These are phyloP conservation scores for Seira sanloemensis DNA, from an alignment of 2,888 invertebrate species.

Conservation along the genomic window DNA sequence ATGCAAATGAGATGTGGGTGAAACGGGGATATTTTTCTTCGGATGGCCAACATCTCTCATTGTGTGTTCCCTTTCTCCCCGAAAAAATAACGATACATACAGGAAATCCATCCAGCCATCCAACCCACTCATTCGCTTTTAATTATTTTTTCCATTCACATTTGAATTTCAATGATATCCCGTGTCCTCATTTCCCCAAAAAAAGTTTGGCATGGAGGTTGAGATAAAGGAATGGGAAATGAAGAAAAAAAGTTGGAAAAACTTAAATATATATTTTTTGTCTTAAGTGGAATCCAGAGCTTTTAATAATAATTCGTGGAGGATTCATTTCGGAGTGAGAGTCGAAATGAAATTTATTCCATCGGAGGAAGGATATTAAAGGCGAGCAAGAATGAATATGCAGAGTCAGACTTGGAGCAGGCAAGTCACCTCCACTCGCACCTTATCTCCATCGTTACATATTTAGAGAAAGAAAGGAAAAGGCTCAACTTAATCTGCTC, in stretches of 20 bases:
- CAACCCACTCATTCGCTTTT: too few species aligned
- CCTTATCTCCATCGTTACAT: not conserved
- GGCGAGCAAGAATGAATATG: not conserved
- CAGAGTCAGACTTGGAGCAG: too few species aligned
- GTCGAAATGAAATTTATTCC: not conserved
- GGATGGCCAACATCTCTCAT: too few species aligned
- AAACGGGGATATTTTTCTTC: constrained; percentile 56
- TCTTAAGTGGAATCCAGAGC: not conserved
- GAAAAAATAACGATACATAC: too few species aligned
- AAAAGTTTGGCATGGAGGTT: too few species aligned
- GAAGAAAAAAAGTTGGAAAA: not conserved
- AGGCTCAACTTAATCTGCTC: not conserved
- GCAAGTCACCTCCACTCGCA: not conserved
- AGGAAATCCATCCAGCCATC: too few species aligned
- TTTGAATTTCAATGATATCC: too few species aligned
- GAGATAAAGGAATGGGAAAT: not conserved
- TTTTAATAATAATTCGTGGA: not conserved
- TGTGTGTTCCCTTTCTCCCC: too few species aligned
- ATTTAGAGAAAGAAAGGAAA: not conserved
- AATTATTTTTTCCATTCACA: too few species aligned
- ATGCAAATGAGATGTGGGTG: constrained; percentile 73
- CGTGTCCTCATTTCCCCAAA: too few species aligned
- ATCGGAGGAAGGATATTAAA: not conserved
- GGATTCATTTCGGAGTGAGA: too few species aligned
- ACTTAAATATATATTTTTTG: too few species aligned